Base-by-base conservation (phyloP, 2,888 invertebrate species). In the Drosophila austrosaltans region DNA sequence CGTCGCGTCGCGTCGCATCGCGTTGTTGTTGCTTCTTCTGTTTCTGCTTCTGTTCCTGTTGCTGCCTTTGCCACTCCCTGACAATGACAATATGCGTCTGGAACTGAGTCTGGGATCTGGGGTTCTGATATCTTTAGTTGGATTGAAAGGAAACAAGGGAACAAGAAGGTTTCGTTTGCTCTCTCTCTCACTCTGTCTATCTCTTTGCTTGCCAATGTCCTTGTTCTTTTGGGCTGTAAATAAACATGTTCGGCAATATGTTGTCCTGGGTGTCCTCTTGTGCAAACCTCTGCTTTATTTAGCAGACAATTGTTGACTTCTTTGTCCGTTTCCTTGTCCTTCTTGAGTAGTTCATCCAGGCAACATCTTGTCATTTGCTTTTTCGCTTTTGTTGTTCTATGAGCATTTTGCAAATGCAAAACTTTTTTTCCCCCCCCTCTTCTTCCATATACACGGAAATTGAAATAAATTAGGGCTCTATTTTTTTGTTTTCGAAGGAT, bases 241-340 rank as follows among this genome's bases (percentile, higher is more conserved):
- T 85, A 83, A 88, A 85, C 83, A 83, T 88, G 88, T 83, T 83
- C 72, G 57, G 73, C 82, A 87, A 87, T 85, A 85, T 87, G 85
- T 85, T 66, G 82, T 77, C 71, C 73, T 62, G 67, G 48, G 71
- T 72, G 36, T 36, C 36, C 36, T 68, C 73, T 68, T 57, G 60
- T 69, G 53, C 32, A 68, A 70, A 62, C 66, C 42, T 65, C 40
- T 39, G 36, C 60, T 25, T 48, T 48, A 48, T 48, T 48, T 53
- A 61, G 53, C 48, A 67, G 70, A 67, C 69, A 71, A 42, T 63
- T 54, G 53, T 67, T 56, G 54, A 69, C 58, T 66, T 42, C 72
- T 53, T 72, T 65, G 72, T 72, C 72, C 65, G 22, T 56, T 8
- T 53, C n/a, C 32, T 57, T 57, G 53, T 56, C 60, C 20, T 72